Conservation (phyloP, 2,113 vertebrate species). For the Labrus mixtus region DNA sequence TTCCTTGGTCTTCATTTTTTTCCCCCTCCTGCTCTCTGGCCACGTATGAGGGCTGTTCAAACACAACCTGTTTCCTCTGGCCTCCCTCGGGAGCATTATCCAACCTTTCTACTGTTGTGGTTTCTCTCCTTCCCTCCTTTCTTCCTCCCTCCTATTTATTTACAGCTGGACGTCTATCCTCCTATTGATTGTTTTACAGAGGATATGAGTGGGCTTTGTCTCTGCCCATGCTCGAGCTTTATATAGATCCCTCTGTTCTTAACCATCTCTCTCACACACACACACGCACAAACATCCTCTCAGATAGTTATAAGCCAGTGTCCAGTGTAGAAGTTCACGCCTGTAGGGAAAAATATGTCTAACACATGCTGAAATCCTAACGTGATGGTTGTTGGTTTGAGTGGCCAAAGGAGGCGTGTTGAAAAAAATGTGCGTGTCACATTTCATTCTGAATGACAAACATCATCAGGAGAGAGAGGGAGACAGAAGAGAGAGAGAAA, state of each 20-base stretch:
- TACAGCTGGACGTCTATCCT: conserved; percentile 61
- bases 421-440: conserved; percentile 52
- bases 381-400: conserved; percentile 64
- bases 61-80: conserved; percentile 78
- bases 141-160: conserved; percentile 61
- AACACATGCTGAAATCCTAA: conserved; percentile 60
- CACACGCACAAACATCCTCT: conserved; percentile 11
- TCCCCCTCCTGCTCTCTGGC: conserved; percentile 45
- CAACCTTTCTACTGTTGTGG: conserved; percentile 59
- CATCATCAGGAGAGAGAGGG: conserved; percentile 41
- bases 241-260: conserved; percentile 62
- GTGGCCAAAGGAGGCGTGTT: conserved; percentile 41
- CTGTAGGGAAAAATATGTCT: conserved; percentile 19
- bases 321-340: conserved; percentile 20
- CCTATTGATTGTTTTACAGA: conserved; percentile 69
- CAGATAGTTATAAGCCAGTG: conserved; percentile 46
- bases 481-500: not conserved
- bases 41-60: conserved; percentile 72
- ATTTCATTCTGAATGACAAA: conserved; percentile 72
- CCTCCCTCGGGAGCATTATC: conserved; percentile 57
- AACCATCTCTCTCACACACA: conserved; percentile 28
- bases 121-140: conserved; percentile 53
- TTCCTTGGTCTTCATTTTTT: conserved; percentile 38
- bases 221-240: conserved; percentile 40
- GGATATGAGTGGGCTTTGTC: conserved; percentile 68